These are phyloP conservation scores for Melospiza melodia DNA, from an alignment of 2,113 vertebrate genomes.

Conservation along the genomic window DNA sequence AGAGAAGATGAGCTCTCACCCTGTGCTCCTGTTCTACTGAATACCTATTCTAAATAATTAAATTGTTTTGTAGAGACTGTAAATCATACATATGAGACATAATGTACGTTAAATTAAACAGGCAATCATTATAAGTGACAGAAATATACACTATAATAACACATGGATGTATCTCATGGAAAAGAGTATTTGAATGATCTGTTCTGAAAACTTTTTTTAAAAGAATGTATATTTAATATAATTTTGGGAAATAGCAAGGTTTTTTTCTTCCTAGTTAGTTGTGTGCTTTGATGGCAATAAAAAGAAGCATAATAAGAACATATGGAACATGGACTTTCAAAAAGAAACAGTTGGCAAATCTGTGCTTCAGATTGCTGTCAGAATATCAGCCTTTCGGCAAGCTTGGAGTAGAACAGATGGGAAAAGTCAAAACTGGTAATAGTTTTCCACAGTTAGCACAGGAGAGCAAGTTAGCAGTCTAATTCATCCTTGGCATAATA, in stretches of 20 bases:
- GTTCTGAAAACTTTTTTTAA: not conserved
- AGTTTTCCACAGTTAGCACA: constrained; percentile 6
- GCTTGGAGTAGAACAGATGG: constrained; percentile 63
- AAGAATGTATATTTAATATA: not conserved
- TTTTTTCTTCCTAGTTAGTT: not conserved
- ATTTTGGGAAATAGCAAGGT: not conserved
- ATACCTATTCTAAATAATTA: not conserved
- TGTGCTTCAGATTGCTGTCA: constrained; percentile 46
- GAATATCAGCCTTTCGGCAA: constrained; percentile 59
- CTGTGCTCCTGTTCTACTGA: not conserved
- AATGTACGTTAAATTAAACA: not conserved
- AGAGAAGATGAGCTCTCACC: not conserved
- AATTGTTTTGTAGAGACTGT: not conserved
- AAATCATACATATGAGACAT: not conserved
- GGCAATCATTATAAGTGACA: not conserved
- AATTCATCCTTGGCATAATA: not conserved
- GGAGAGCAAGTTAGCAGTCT: constrained; percentile 1
- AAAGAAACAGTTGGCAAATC: constrained; percentile 55
- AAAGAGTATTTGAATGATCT: not conserved
- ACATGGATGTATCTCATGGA: not conserved
- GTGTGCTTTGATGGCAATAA: constrained; percentile 4
- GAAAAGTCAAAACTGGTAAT: constrained; percentile 65
- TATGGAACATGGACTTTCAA: constrained; percentile 43
- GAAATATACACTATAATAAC: not conserved
- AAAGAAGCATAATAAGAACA: constrained; percentile 53